phyloP scores from a whole-genome alignment of 2,888 invertebrate species.

The Nomada lathburiana region DNA sequence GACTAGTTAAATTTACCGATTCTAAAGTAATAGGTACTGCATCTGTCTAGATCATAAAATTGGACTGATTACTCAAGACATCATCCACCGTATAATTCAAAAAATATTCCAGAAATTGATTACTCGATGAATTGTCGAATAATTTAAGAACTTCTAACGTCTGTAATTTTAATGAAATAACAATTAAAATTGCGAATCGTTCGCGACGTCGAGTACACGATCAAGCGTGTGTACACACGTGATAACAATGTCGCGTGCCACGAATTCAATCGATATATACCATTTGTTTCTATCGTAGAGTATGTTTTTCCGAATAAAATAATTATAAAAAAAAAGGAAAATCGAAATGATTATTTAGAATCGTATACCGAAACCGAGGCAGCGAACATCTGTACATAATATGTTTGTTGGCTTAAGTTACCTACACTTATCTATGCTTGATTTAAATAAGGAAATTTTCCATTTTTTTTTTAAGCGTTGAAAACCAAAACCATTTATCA shows the following conservation, averaged over 20 bases:
- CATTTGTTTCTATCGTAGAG: conserved; percentile 34
- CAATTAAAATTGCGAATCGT: conserved; percentile 54
- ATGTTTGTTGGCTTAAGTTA: conserved; percentile 62
- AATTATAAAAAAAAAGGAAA: conserved; percentile 5
- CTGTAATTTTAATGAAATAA: conserved; percentile 47
- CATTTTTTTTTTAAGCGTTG: conserved; percentile 59
- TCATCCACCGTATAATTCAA: conserved; percentile 12
- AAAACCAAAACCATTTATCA: conserved; percentile 84
- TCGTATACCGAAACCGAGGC: conserved; percentile 51
- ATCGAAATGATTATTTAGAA: conserved; percentile 42
- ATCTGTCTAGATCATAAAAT: conserved; percentile 51
- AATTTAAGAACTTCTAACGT: conserved; percentile 44
- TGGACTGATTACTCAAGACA: conserved; percentile 45
- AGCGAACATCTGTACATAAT: conserved; percentile 50
- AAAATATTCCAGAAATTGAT: conserved; percentile 36
- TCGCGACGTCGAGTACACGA: conserved; percentile 58
- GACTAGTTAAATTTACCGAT: conserved; percentile 33
- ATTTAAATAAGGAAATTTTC: conserved; percentile 72
- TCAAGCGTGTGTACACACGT: conserved; percentile 54
- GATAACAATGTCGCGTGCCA: conserved; percentile 42
- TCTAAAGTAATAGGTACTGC: conserved; percentile 32
- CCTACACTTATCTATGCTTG: conserved; percentile 70
- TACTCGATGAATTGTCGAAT: conserved; percentile 14
- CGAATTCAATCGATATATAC: conserved; percentile 44
- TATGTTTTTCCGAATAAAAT: conserved; percentile 23